Conservation (phyloP, 2,888 invertebrate species). For the Orthosia incerta region DNA sequence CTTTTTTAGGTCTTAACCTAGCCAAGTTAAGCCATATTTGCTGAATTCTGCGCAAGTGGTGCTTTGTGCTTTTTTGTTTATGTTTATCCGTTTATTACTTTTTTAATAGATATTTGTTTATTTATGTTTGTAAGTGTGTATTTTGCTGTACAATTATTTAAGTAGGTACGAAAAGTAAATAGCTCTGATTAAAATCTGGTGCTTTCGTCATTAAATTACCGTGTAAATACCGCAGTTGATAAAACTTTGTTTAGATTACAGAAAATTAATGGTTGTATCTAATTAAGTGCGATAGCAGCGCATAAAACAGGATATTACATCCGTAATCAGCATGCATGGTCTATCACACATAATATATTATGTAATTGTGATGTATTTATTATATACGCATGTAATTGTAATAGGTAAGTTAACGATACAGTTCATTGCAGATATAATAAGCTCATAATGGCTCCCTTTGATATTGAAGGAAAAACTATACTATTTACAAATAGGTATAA, state of each 20-base stretch:
- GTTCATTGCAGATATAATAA: neutral
- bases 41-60: neutral
- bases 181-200: neutral
- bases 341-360: neutral
- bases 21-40: too few relatives aligned
- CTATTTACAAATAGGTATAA: too few relatives aligned
- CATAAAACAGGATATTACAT: neutral
- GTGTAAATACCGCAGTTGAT: neutral
- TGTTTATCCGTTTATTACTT: neutral
- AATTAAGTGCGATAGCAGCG: neutral
- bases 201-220: neutral
- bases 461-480: neutral
- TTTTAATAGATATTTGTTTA: neutral
- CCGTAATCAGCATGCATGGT: neutral
- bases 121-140: neutral
- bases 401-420: neutral
- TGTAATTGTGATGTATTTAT: neutral
- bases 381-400: neutral
- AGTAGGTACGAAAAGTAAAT: neutral
- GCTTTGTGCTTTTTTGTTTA: neutral
- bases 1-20: neutral
- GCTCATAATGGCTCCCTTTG: slow-evolving; percentile 4
- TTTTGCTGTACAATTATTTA: neutral
- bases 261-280: neutral
- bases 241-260: neutral